Evolutionary conservation across 2,888 invertebrate genomes (phyloP).

Genomic region (Polydrusus pterygomalis): DNA sequence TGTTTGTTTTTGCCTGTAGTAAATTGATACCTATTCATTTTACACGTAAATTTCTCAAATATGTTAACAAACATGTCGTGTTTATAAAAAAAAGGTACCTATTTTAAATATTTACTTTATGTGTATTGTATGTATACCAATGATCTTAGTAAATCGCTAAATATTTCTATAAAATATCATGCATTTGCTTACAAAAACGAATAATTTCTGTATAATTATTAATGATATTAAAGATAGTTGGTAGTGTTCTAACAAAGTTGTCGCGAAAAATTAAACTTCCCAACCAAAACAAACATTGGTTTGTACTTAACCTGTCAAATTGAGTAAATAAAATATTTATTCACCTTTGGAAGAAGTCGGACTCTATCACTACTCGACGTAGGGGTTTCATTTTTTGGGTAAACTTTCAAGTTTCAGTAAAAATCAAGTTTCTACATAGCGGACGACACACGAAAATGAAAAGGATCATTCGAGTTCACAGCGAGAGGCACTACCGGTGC

Average conservation of each 20-base stretch:
- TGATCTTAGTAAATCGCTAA: neutral
- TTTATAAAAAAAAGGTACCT: conserved; percentile 22
- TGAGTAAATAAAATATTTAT: neutral
- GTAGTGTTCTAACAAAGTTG: neutral
- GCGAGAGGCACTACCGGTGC: conserved; percentile 52
- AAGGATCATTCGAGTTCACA: conserved; percentile 52
- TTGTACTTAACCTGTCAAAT: neutral
- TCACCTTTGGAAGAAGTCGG: conserved; percentile 38
- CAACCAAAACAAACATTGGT: conserved; percentile 21
- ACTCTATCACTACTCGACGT: conserved; percentile 30
- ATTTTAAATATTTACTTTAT: conserved; percentile 17
- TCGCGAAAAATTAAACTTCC: conserved; percentile 9
- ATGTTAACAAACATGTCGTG: conserved; percentile 21
- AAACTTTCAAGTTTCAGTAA: conserved; percentile 23
- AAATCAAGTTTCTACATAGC: conserved; percentile 47
- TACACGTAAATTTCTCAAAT: conserved; percentile 9
- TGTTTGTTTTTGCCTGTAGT: conserved; percentile 6
- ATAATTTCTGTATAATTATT: no score
- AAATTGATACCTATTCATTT: conserved; percentile 22
- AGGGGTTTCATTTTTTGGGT: conserved; percentile 37
- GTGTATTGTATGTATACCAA: neutral
- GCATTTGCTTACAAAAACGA: neutral
- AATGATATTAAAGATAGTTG: neutral
- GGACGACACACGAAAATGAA: conserved; percentile 51
- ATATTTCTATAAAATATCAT: neutral